phyloP scores from a whole-genome alignment of 1,140 invertebrate genomes.

The Zeugodacus cucurbitae region DNA sequence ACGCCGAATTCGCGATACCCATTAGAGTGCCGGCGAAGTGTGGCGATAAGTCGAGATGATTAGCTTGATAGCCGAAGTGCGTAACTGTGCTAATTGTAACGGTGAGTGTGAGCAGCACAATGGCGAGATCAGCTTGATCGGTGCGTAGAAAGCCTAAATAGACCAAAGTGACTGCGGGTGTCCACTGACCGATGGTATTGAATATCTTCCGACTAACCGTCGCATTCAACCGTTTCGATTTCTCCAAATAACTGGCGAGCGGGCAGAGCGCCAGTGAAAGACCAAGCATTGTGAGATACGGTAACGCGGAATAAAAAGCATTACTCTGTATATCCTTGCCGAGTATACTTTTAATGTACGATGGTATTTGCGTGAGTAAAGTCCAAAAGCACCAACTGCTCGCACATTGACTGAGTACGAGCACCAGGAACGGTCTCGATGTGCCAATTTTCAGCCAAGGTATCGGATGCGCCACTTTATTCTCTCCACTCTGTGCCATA shows the following conservation, averaged over 20 bases:
- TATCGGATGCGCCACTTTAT: slow-evolving; percentile 39
- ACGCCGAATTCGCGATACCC: slow-evolving; percentile 78
- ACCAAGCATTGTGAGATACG: slow-evolving; percentile 80
- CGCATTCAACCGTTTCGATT: slow-evolving; percentile 69
- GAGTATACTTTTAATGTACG: slow-evolving; percentile 86
- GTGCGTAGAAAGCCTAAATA: slow-evolving; percentile 71
- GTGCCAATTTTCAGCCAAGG: slow-evolving; percentile 85
- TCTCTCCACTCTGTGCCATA: neutral
- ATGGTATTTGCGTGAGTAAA: slow-evolving; percentile 89
- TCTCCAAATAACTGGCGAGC: slow-evolving; percentile 72
- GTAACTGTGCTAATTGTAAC: slow-evolving; percentile 83
- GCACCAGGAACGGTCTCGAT: slow-evolving; percentile 84
- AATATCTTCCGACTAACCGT: slow-evolving; percentile 73
- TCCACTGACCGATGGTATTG: slow-evolving; percentile 74
- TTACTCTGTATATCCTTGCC: slow-evolving; percentile 80
- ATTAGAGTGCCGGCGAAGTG: slow-evolving; percentile 78
- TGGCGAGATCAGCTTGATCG: slow-evolving; percentile 68
- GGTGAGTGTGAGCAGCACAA: slow-evolving; percentile 74
- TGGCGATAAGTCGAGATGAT: slow-evolving; percentile 80
- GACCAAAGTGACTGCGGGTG: slow-evolving; percentile 73
- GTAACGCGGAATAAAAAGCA: slow-evolving; percentile 79
- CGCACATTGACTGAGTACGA: slow-evolving; percentile 86
- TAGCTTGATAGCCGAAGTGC: slow-evolving; percentile 77
- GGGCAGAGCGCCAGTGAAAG: slow-evolving; percentile 75
- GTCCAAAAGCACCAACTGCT: slow-evolving; percentile 96